A percentile compares a stretch with the other conserved stretches of the same genome.
phyloP scores from a whole-genome alignment of 2,888 invertebrate species.

The Psococerastis gibbosa region DNA sequence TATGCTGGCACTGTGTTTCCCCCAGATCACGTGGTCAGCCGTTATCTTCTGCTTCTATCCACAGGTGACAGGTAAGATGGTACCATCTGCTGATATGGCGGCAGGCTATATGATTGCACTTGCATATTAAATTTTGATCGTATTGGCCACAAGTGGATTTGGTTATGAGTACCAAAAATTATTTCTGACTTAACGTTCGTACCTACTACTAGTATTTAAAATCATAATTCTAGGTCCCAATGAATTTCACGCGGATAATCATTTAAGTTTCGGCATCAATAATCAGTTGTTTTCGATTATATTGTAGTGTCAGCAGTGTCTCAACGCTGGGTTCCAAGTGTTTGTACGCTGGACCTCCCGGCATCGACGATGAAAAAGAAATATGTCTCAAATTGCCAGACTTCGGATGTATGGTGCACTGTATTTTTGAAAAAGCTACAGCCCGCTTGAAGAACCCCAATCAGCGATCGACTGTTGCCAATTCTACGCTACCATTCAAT shows the following conservation, averaged over 20 bases:
- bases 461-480: slow-evolving; percentile 40
- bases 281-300: neutral
- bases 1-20: slow-evolving; percentile 70
- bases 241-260: too few relatives aligned
- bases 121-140: too few relatives aligned
- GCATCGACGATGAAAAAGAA: slow-evolving; percentile 21
- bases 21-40: slow-evolving; percentile 57
- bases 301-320: slow-evolving; percentile 50
- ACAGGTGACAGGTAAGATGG: slow-evolving; percentile 76
- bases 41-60: slow-evolving; percentile 62
- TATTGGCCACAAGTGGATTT: too few relatives aligned
- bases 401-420: slow-evolving; percentile 51
- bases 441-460: slow-evolving; percentile 37
- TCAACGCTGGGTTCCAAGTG: slow-evolving; percentile 51
- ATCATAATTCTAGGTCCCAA: too few relatives aligned
- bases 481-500: slow-evolving; percentile 50
- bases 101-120: too few relatives aligned
- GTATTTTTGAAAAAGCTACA: slow-evolving; percentile 46
- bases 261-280: slow-evolving; percentile 8
- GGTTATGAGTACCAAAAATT: too few relatives aligned
- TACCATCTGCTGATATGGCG: too few relatives aligned
- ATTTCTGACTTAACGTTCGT: too few relatives aligned
- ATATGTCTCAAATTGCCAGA: slow-evolving; percentile 39
- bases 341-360: slow-evolving; percentile 39
- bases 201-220: too few relatives aligned